phyloP scores from a whole-genome alignment of 2,888 invertebrate species.

The Acleris sparsana region DNA sequence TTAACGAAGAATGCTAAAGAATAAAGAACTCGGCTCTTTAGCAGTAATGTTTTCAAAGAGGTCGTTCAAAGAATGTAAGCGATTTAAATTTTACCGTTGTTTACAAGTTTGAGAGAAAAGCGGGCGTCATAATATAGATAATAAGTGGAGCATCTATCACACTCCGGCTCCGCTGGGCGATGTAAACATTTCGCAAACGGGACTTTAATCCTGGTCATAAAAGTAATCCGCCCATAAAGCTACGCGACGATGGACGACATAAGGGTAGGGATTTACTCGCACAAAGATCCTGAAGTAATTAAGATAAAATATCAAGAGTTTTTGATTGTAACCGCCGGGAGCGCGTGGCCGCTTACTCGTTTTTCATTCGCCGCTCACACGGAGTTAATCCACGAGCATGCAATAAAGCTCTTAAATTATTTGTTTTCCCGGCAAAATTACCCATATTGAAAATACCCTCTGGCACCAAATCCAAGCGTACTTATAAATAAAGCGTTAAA shows the following conservation, averaged over 20 bases:
- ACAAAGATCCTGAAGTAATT: slow-evolving; percentile 82
- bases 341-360: slow-evolving; percentile 60
- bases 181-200: slow-evolving; percentile 81
- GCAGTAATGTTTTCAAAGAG: slow-evolving; percentile 32
- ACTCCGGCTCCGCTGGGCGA: slow-evolving; percentile 63
- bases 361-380: slow-evolving; percentile 80
- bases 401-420: slow-evolving; percentile 81
- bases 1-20: slow-evolving; percentile 29
- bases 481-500: slow-evolving; percentile 35
- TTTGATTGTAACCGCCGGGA: slow-evolving; percentile 72
- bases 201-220: slow-evolving; percentile 80
- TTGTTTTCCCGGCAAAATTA: slow-evolving; percentile 80
- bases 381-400: slow-evolving; percentile 80
- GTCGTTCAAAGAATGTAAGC: slow-evolving; percentile 31
- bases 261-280: slow-evolving; percentile 80
- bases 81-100: slow-evolving; percentile 31
- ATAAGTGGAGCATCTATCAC: slow-evolving; percentile 52
- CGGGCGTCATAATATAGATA: slow-evolving; percentile 39
- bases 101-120: slow-evolving; percentile 24
- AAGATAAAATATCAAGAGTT: slow-evolving; percentile 80
- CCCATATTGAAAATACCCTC: slow-evolving; percentile 83
- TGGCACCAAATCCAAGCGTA: slow-evolving; percentile 59
- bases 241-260: slow-evolving; percentile 81
- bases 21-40: slow-evolving; percentile 17
- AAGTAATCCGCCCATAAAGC: slow-evolving; percentile 83